Percentiles rank a stretch among this genome's conserved stretches.
phyloP scores from a whole-genome alignment of 2,888 invertebrate genomes.

The Chironomus riparius region DNA sequence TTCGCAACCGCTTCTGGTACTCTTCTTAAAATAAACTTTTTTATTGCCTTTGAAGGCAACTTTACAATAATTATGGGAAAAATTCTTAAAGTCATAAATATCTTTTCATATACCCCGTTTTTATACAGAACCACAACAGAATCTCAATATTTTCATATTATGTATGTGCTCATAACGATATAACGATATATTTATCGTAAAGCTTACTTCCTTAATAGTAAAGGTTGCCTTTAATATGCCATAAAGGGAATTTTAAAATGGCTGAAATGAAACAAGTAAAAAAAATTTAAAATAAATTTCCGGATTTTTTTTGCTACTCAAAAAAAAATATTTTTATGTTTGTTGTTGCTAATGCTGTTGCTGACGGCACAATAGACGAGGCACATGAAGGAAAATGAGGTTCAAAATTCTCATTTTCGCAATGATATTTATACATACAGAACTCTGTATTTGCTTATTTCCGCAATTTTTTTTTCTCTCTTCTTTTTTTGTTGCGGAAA shows the following conservation, averaged over 20 bases:
- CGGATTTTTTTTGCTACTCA: background rate
- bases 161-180: background rate
- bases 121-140: too few species aligned
- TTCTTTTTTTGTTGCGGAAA: background rate
- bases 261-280: background rate
- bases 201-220: background rate
- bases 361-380: background rate
- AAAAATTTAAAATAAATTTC: background rate
- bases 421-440: background rate
- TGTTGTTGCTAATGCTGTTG: background rate
- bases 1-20: too few species aligned
- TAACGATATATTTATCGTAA: background rate
- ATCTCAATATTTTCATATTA: too few species aligned
- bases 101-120: too few species aligned
- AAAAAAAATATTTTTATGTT: background rate
- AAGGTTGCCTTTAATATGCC: background rate
- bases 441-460: background rate
- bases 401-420: background rate
- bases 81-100: too few species aligned
- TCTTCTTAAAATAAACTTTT: too few species aligned
- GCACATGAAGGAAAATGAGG: background rate
- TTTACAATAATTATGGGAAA: too few species aligned
- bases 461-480: background rate
- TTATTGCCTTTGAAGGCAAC: too few species aligned
- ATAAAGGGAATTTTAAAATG: constrained; percentile 11